Base-by-base conservation (phyloP, 2,888 invertebrate genomes). In the Tipula lateralis region DNA sequence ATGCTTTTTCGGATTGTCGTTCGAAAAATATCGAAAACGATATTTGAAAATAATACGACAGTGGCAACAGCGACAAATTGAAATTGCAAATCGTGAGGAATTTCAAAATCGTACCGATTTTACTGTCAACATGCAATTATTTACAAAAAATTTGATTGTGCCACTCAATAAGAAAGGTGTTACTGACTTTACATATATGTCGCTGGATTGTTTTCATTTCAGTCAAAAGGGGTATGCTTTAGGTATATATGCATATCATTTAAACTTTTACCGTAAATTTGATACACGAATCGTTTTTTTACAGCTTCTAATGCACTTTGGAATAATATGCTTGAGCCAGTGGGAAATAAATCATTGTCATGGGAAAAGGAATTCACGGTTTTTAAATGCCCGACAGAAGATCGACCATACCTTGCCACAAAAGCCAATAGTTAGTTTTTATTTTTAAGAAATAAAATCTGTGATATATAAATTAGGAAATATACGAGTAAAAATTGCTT, bases 151-250 rank as follows among this genome's bases (percentile, higher is more conserved):
- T 83, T 84, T 90, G 0, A 87, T 87, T 4, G 88, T 92, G 84
- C 92, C 93, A 0, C 87, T 85, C 19, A 88, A 85, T 0, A 86
- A 88, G 1, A 87, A 91, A 82, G 92, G 91, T 0, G 86, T 86
- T 0, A 88, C 90, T 0, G 93, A 93, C 88, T 89, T 90, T 50
- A 88, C 91, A 0, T 92, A 91, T 87, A 88, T 93, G 83, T 92
- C 93, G 0, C 88, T 89, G 44, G 94, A 94, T 87, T 94, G 94
- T 87, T 94, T 94, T 86, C 94, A 94, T 87, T 88, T 93, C 5
- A 93, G 92, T 86, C 93, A 94, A 87, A 92, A 91, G 86, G 90
- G 91, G 16, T 91, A 93, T 86, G 92, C 93, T 1, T 87, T 89
- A 88, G 90, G 93, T 93, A n/a, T n/a, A n/a, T n/a, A 89, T 84